These are phyloP conservation scores for Lordiphosa clarofinis DNA, from an alignment of 1,140 invertebrate species.

Conservation along the genomic window DNA sequence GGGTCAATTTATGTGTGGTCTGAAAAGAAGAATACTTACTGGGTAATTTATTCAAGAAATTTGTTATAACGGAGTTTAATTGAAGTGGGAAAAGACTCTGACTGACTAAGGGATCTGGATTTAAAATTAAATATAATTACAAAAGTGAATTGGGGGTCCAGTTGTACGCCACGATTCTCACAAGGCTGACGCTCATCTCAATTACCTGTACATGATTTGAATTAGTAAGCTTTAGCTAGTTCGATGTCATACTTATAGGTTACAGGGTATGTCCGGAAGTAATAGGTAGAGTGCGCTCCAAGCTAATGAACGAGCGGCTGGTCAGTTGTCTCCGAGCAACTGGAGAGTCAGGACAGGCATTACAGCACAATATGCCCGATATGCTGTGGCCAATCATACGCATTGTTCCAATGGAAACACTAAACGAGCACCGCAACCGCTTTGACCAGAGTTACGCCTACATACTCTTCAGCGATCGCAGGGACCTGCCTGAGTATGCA, in stretches of 20 bases:
- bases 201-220: too few species aligned
- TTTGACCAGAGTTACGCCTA: conserved; percentile 53
- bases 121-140: conserved; percentile 10
- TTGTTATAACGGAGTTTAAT: conserved; percentile 9
- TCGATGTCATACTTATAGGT: too few species aligned
- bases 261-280: too few species aligned
- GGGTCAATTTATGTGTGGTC: conserved; percentile 45
- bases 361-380: conserved; percentile 3
- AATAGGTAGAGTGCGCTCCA: too few species aligned
- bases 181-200: too few species aligned
- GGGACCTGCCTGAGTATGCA: conserved; percentile 43
- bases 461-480: conserved; percentile 57
- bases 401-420: conserved; percentile 25
- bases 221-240: too few species aligned
- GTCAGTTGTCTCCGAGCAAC: too few species aligned
- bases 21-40: not conserved
- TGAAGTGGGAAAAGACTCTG: conserved; percentile 1
- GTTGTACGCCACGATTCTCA: too few species aligned
- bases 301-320: too few species aligned
- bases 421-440: conserved; percentile 31
- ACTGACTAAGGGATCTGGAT: too few species aligned
- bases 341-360: too few species aligned
- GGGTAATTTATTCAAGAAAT: conserved; percentile 9
- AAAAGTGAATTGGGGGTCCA: too few species aligned
- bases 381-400: conserved; percentile 34